Evolutionary conservation across 2,113 vertebrate species (phyloP).

Genomic region (Pollachius pollachius): DNA sequence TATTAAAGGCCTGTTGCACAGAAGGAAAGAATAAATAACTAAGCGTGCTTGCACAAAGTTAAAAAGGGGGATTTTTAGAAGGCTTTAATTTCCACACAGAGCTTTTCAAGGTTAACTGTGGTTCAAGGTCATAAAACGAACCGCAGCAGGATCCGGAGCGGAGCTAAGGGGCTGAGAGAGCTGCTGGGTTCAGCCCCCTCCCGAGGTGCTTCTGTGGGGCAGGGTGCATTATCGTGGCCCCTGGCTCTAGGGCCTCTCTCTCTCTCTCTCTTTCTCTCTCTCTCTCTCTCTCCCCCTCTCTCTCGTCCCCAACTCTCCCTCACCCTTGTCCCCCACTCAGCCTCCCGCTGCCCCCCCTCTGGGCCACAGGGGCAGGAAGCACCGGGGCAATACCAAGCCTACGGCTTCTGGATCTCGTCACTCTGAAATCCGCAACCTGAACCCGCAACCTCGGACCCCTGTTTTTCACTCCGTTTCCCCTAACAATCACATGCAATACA

Average conservation of each 20-base stretch:
- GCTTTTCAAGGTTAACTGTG: constrained; percentile 55
- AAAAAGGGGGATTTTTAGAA: constrained; percentile 34
- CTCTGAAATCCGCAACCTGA: constrained; percentile 63
- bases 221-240: constrained; percentile 35
- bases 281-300: constrained; percentile 2
- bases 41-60: constrained; percentile 37
- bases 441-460: constrained; percentile 57
- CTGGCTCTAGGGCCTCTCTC: constrained; percentile 34
- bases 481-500: constrained; percentile 66
- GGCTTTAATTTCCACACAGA: constrained; percentile 40
- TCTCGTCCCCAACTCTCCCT: constrained; percentile 9
- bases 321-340: background rate
- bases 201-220: constrained; percentile 43
- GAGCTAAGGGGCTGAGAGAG: constrained; percentile 30
- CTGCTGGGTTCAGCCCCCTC: constrained; percentile 4
- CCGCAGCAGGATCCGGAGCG: constrained; percentile 60
- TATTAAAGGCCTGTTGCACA: constrained; percentile 21
- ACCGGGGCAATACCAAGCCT: constrained; percentile 55
- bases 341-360: constrained; percentile 14
- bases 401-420: constrained; percentile 75
- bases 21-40: constrained; percentile 35
- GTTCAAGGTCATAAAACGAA: constrained; percentile 73
- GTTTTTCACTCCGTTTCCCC: constrained; percentile 66
- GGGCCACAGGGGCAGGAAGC: constrained; percentile 59
- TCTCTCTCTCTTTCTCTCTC: background rate